Conservation (phyloP, 2,888 invertebrate species). For the Apodemia duryi region DNA sequence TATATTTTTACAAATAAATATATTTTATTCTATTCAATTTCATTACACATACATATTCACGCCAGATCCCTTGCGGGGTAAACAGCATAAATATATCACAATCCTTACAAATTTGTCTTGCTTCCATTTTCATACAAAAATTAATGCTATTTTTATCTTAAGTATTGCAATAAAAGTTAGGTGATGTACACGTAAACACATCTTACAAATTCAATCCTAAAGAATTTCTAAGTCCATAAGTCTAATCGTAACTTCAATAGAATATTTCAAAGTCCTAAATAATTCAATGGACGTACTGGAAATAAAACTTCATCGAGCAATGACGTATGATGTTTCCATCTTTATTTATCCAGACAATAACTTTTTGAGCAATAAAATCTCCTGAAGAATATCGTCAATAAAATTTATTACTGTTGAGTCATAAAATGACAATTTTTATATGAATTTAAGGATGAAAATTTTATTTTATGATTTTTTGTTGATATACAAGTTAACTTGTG, state of each 20-base stretch:
- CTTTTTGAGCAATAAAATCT: constrained; percentile 33
- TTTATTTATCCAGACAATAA: constrained; percentile 42
- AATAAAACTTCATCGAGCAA: not conserved
- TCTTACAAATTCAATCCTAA: no score
- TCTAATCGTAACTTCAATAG: not conserved
- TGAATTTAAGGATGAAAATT: constrained; percentile 46
- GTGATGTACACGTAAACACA: no score
- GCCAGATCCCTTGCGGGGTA: no score
- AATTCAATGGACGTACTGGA: not conserved
- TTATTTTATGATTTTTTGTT: constrained; percentile 38
- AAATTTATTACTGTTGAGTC: constrained; percentile 39
- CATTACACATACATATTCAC: no score
- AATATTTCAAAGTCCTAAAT: constrained; percentile 1
- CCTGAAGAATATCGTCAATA: constrained; percentile 33
- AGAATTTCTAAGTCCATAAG: not conserved
- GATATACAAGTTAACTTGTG: constrained; percentile 18
- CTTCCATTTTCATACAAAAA: no score
- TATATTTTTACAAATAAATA: no score
- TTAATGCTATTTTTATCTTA: no score
- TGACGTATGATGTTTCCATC: constrained; percentile 20
- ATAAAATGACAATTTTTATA: constrained; percentile 50
- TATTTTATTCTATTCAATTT: no score
- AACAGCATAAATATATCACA: no score
- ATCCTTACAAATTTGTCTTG: no score
- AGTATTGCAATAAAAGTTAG: no score